Base-by-base conservation (phyloP, 1,140 invertebrate species). In the Micrasema minimum region DNA sequence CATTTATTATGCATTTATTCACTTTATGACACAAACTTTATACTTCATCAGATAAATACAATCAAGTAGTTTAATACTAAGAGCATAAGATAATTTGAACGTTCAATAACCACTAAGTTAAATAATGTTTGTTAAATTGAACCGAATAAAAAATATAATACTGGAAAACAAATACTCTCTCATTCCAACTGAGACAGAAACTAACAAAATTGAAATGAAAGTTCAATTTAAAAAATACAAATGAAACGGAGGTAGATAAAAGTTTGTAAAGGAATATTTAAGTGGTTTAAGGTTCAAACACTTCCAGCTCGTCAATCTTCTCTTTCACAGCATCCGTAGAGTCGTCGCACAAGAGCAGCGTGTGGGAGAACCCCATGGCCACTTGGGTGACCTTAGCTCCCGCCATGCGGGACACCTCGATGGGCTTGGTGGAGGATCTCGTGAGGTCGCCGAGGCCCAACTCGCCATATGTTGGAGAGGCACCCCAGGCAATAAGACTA, bases 381-480 rank as follows among this genome's bases (percentile, higher is more conserved):
- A 97, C 88, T 50, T 91, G 87, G 69, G 91, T 88, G 48, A 96
- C 88, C 80, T 95, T 92, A 23, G 95, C 83, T 43, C 92, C 92
- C 51, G 93, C 91, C 76, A 97, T 82, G 31, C 90, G 89, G 71
- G 91, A 93, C 12, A 96, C 93, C 85, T 97, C 95, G 81, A 94
- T 92, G n/a, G 95, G 94, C 37, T 88, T 88, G 2, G 94, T 93
- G 12, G 93, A 93, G 0, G 94, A 96, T 78, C 95, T 96, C 77
- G 92, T 90, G 78, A 92, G 90, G 75, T 96, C 94, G 10, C 95
- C 95, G 74, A 94, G 90, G 72, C 94, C 94, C 84, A 97, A 83
- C 88, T 97, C 96, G 4, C 96, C 96, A 79, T 92, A 97, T 2
- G 94, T 96, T 0, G 95, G 95, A 69, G 93, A 93, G 41, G 92